phyloP scores from a whole-genome alignment of 2,888 invertebrate species.

The Eupithecia inturbata region DNA sequence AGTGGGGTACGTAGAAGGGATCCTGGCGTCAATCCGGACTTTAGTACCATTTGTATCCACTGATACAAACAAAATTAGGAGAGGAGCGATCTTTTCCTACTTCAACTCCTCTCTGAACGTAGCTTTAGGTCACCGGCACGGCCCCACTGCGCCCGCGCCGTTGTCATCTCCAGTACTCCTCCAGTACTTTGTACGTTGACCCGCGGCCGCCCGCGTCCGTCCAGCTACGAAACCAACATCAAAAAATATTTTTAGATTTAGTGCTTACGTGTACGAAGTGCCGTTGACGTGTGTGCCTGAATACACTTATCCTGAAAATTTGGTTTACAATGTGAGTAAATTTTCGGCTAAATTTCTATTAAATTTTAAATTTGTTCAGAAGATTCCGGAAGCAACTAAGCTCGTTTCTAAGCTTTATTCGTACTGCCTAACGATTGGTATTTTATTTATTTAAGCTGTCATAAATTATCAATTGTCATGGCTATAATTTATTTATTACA shows the following conservation, averaged over 20 bases:
- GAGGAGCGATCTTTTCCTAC: not conserved
- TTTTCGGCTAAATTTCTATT: not conserved
- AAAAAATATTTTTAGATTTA: conserved; percentile 7
- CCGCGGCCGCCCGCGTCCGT: conserved; percentile 61
- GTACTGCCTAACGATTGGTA: not conserved
- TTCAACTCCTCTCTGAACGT: conserved; percentile 3
- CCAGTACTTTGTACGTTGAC: conserved; percentile 77
- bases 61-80: not conserved
- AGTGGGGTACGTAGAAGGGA: not conserved
- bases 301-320: not conserved
- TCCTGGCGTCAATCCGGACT: not conserved
- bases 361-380: not conserved
- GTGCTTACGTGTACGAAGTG: conserved; percentile 7
- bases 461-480: conserved; percentile 8
- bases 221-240: conserved; percentile 25
- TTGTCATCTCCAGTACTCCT: conserved; percentile 29
- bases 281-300: not conserved
- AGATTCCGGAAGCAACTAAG: not conserved
- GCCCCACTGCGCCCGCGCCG: conserved; percentile 50
- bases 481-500: conserved; percentile 12
- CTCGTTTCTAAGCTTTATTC: not conserved
- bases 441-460: not conserved
- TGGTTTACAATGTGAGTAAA: conserved; percentile 14
- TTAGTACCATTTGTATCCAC: not conserved
- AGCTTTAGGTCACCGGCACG: conserved; percentile 63